Evolutionary conservation across 2,888 invertebrate genomes (phyloP), one percentile per base, ranked within the genome.

Genomic region (Sepiola atlantica): DNA sequence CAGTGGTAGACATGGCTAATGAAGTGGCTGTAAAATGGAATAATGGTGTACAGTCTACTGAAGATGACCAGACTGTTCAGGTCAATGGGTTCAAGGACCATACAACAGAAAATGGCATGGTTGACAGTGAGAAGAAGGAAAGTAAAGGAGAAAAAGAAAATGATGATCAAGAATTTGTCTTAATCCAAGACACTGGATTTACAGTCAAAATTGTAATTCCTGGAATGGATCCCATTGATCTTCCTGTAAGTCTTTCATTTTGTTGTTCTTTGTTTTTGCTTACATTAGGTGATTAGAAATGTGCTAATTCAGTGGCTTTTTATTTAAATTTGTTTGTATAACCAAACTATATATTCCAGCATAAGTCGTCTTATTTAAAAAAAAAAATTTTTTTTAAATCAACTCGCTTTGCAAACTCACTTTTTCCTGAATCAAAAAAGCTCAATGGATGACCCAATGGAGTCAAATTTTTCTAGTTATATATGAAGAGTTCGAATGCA

Each of bases 151-250:
- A 95, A 55, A 95, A 95, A 28, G 96, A 96, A 32, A 95, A 95
- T 94, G 96, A 96, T 94, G 96, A 96, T 55, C 96, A 96, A 94
- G 97, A 97, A 94, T 96, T 97, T 55, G 96, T 97, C 0, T 95
- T 97, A 57, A 97, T 97, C 61, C 97, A 97, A 95, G 97, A 97
- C 94, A 97, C 97, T 24, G 97, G 97, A 14, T 97, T 97, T 97
- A 98, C 98, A 94, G 98, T 99, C n/a, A 99, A 99, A 97, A 99
- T 99, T 96, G 98, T 98, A 94, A 98, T 99, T 96, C 99, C 99
- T 21, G 99, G 99, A 2, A 98, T 98, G 21, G 99, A 99, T 96
- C 98, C 99, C 0, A 98, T 99, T 97, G 99, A 99, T 96, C 98
- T 99, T 96, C 99, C 99, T 98, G 98, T 98, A 97, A 96, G 96